These are phyloP conservation scores for Branchinecta lynchi DNA, from an alignment of 1,140 invertebrate genomes.

Conservation along the genomic window DNA sequence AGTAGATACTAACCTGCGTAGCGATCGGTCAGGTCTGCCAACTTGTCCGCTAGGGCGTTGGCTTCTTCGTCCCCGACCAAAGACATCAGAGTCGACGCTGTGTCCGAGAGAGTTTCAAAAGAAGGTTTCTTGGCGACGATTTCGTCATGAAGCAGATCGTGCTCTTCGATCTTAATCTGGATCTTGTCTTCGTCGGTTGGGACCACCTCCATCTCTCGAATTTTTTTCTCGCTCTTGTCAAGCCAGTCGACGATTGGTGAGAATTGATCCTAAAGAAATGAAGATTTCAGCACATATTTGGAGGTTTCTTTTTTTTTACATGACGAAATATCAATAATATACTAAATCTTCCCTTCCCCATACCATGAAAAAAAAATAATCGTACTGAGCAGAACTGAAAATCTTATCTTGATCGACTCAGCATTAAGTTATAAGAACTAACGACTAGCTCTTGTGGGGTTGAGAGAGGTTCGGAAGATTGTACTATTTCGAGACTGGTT, in stretches of 20 bases:
- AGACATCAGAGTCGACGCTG: conserved; percentile 68
- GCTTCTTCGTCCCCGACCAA: conserved; percentile 88
- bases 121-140: conserved; percentile 68
- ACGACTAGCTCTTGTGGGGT: no score
- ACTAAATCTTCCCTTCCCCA: no score
- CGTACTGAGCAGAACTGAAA: no score
- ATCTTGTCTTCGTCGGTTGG: conserved; percentile 89
- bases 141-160: conserved; percentile 67
- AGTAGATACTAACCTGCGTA: conserved; percentile 25
- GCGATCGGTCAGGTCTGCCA: conserved; percentile 64
- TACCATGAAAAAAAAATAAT: no score
- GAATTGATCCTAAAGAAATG: conserved; percentile 56
- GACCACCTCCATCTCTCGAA: conserved; percentile 73
- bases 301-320: no score
- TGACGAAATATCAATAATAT: no score
- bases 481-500: no score
- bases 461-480: no score
- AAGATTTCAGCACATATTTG: no score
- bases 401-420: no score
- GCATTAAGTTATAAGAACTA: no score
- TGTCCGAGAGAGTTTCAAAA: conserved; percentile 72
- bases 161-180: conserved; percentile 65
- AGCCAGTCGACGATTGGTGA: conserved; percentile 77
- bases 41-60: conserved; percentile 58
- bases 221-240: conserved; percentile 67